Evolutionary conservation across 2,797 vertebrate species (phyloP).

Genomic region (Pampus argenteus): DNA sequence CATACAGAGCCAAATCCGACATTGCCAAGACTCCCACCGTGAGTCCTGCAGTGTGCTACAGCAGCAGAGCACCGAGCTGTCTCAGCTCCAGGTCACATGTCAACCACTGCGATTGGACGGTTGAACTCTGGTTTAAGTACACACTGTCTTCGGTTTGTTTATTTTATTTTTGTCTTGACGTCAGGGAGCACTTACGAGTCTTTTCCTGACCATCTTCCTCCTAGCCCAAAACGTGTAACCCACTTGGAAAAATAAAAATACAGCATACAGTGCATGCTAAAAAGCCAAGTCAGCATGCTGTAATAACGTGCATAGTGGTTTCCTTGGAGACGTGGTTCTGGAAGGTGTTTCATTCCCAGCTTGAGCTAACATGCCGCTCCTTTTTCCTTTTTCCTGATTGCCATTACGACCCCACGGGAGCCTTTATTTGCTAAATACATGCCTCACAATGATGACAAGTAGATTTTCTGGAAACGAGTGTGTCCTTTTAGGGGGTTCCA

Average conservation of each 20-base stretch:
- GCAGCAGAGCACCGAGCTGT: conserved; percentile 1
- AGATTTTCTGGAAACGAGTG: conserved; percentile 76
- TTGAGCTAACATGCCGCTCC: conserved; percentile 6
- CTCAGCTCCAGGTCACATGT: conserved; percentile 41
- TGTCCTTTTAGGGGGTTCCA: no score
- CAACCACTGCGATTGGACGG: neutral
- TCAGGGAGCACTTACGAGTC: neutral
- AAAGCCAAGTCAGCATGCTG: conserved; percentile 38
- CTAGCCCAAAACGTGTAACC: neutral
- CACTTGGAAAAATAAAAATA: conserved; percentile 30
- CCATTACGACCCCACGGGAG: conserved; percentile 31
- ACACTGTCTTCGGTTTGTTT: conserved; percentile 6
- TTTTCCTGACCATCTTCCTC: neutral
- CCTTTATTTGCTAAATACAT: conserved; percentile 43
- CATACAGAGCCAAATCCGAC: conserved; percentile 7
- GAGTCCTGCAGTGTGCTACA: conserved; percentile 11
- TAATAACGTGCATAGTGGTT: conserved; percentile 44
- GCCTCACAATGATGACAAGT: conserved; percentile 74
- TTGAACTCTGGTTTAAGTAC: conserved; percentile 21
- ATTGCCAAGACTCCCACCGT: conserved; percentile 41
- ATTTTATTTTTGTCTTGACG: conserved; percentile 1
- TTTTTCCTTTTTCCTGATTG: conserved; percentile 42
- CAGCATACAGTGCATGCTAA: neutral
- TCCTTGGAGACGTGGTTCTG: conserved; percentile 11
- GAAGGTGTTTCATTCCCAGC: conserved; percentile 21